Percentiles rank a stretch among this genome's conserved stretches.
Conservation (phyloP, 2,797 vertebrate genomes). For the Sebastes trivittatus region DNA sequence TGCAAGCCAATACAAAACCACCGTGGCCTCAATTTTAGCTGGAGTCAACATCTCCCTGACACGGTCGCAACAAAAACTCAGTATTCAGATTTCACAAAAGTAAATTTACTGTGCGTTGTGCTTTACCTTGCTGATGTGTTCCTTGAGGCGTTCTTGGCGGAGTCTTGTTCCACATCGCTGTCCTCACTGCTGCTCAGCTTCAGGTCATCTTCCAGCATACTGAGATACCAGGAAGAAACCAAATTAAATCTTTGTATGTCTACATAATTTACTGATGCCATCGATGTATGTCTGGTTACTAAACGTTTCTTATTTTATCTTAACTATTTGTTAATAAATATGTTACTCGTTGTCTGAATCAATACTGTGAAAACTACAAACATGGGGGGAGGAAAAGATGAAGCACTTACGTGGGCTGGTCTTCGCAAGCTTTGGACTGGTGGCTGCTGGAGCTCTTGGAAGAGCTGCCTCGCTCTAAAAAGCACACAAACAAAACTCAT, state of each 20-base stretch:
- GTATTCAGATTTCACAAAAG: neutral
- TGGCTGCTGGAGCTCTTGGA: conserved; percentile 91
- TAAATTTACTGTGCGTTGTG: neutral
- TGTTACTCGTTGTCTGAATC: neutral
- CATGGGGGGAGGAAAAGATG: neutral
- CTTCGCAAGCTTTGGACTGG: conserved; percentile 88
- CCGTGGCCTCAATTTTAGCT: no score
- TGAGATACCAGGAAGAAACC: conserved; percentile 59
- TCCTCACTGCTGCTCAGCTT: conserved; percentile 99
- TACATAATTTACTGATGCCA: neutral
- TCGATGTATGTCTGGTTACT: neutral
- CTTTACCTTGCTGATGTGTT: conserved; percentile 93
- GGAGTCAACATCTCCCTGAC: no score
- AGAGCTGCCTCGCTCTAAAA: conserved; percentile 90
- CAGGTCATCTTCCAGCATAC: conserved; percentile 95
- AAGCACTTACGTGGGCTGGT: conserved; percentile 81
- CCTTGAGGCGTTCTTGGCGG: conserved; percentile 91
- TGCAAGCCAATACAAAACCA: no score
- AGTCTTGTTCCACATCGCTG: conserved; percentile 96
- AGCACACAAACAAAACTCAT: neutral
- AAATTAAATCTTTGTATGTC: conserved; percentile 5
- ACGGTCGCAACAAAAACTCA: neutral
- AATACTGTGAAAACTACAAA: neutral
- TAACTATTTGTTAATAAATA: neutral
- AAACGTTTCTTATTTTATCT: no score